Evolutionary conservation across 2,113 vertebrate genomes (phyloP).

Genomic region (Sceloporus undulatus): DNA sequence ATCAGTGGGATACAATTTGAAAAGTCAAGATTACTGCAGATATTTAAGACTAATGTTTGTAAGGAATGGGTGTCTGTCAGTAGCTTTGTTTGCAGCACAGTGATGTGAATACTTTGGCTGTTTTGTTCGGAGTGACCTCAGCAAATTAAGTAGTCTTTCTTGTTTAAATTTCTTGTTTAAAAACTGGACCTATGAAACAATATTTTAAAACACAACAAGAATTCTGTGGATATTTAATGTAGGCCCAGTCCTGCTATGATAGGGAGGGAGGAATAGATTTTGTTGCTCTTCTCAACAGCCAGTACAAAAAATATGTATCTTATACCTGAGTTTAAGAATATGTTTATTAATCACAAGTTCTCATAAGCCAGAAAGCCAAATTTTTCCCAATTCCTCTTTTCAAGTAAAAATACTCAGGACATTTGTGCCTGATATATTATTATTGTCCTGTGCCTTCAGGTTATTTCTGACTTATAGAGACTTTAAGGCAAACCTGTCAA

Average conservation of each 20-base stretch:
- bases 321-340: no score
- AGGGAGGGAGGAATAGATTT: no score
- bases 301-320: not conserved
- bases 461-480: no score
- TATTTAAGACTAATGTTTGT: conserved; percentile 17
- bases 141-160: not conserved
- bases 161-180: not conserved
- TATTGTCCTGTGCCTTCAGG: no score
- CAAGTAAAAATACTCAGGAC: no score
- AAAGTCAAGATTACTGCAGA: conserved; percentile 64
- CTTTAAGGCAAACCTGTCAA: no score
- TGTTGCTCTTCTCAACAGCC: not conserved
- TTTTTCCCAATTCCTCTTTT: no score
- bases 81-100: not conserved
- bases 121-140: conserved; percentile 1
- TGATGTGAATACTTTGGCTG: not conserved
- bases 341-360: no score
- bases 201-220: not conserved
- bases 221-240: not conserved
- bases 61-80: conserved; percentile 10
- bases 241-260: not conserved
- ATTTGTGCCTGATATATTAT: no score
- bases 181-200: not conserved
- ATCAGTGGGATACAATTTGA: conserved; percentile 73
- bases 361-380: no score